Conservation (phyloP, 2,797 vertebrate genomes). For the Megalops cyprinoides region DNA sequence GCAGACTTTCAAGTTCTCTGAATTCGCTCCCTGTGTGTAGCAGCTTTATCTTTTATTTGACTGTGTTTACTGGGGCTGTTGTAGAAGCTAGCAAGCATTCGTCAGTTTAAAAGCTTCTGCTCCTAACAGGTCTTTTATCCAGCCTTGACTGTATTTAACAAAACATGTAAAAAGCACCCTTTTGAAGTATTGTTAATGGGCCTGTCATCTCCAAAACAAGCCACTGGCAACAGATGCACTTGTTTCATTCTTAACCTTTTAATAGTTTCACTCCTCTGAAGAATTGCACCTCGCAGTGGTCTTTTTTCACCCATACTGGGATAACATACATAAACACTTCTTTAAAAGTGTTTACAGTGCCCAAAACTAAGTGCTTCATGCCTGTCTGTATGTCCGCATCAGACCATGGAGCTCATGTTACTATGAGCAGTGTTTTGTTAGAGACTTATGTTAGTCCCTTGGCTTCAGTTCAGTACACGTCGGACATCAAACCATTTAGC, state of each 20-base stretch:
- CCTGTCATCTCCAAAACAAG: slow-evolving; percentile 21
- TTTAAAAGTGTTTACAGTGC: neutral
- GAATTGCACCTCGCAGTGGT: neutral
- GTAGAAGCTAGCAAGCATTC: neutral
- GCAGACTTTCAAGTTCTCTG: neutral
- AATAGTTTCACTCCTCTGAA: neutral
- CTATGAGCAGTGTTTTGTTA: slow-evolving; percentile 31
- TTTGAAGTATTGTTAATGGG: slow-evolving; percentile 26
- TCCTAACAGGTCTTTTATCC: neutral
- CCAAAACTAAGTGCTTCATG: neutral
- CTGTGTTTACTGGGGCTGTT: neutral
- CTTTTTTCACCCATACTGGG: neutral
- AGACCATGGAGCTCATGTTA: slow-evolving; percentile 45
- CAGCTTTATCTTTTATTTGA: neutral
- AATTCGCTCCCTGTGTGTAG: neutral
- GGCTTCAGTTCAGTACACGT: neutral
- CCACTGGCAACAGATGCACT: neutral
- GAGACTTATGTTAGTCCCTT: slow-evolving; percentile 50
- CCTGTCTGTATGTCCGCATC: slow-evolving; percentile 2
- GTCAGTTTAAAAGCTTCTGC: neutral
- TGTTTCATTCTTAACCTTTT: slow-evolving; percentile 1
- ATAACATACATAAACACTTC: neutral
- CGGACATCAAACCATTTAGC: neutral
- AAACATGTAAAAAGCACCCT: neutral
- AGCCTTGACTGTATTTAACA: neutral